phyloP scores from a whole-genome alignment of 2,797 vertebrate genomes.

The Synanceia verrucosa region DNA sequence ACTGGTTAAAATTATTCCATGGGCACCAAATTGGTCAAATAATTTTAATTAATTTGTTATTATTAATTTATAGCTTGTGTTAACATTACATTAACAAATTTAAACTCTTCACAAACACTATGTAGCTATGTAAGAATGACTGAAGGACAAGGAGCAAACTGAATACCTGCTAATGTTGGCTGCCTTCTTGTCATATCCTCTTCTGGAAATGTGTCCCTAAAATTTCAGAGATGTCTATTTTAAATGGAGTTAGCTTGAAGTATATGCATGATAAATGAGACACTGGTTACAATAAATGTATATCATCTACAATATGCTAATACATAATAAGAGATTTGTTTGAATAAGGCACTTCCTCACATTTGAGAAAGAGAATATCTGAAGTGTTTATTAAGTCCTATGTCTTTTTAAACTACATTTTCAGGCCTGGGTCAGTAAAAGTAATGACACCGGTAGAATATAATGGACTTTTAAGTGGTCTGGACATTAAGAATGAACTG shows the following conservation, averaged over 20 bases:
- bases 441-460: conserved; percentile 69
- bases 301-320: conserved; percentile 21
- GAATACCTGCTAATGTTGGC: conserved; percentile 1
- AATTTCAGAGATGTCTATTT: conserved; percentile 1
- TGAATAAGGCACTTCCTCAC: conserved; percentile 20
- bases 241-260: not conserved
- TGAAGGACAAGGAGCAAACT: not conserved
- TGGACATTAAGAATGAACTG: conserved; percentile 71
- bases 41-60: too few relatives aligned
- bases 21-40: too few relatives aligned
- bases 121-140: too few relatives aligned
- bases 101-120: not conserved
- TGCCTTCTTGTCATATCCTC: not conserved
- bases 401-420: conserved; percentile 53
- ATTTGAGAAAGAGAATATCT: conserved; percentile 27
- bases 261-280: not conserved
- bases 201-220: not conserved
- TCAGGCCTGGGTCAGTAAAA: conserved; percentile 46
- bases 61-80: too few relatives aligned
- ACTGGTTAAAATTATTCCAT: too few relatives aligned
- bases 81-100: not conserved
- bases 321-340: conserved; percentile 22
- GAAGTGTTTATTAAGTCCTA: conserved; percentile 30
- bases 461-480: conserved; percentile 77
- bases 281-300: conserved; percentile 5